Conservation (phyloP, 2,797 vertebrate species). For the Chloroceryle inda region DNA sequence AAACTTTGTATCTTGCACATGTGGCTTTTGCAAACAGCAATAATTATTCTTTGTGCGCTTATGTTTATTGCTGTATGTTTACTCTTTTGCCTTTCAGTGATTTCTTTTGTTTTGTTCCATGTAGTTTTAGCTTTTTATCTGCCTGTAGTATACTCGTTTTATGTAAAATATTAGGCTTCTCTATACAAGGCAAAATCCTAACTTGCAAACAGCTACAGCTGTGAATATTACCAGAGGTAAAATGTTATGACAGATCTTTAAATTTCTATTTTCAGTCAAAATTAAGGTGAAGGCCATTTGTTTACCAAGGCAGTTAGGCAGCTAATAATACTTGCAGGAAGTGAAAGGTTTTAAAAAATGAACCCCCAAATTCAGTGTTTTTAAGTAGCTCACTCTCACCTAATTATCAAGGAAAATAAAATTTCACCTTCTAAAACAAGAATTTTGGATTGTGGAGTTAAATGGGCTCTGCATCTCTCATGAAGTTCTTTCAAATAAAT, state of each 20-base stretch:
- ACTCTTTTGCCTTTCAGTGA: neutral
- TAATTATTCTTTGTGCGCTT: slow-evolving; percentile 34
- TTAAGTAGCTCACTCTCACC: neutral
- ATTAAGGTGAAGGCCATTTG: neutral
- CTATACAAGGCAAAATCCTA: slow-evolving; percentile 65
- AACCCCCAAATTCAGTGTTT: neutral
- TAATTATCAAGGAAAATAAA: neutral
- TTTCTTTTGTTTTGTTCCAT: neutral
- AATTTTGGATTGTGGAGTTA: neutral
- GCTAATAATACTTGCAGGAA: neutral
- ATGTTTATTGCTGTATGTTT: slow-evolving; percentile 9
- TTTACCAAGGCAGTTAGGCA: neutral
- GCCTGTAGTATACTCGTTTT: slow-evolving; percentile 46
- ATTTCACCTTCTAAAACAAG: neutral
- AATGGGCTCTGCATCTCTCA: neutral
- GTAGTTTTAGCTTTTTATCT: slow-evolving; percentile 70
- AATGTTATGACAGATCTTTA: slow-evolving; percentile 32
- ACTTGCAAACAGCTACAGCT: slow-evolving; percentile 74
- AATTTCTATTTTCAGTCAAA: slow-evolving; percentile 48
- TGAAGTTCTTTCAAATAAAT: neutral
- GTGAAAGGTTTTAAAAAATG: neutral
- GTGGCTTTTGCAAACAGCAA: slow-evolving; percentile 57
- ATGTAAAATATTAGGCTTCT: slow-evolving; percentile 66
- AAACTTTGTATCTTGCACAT: slow-evolving; percentile 25
- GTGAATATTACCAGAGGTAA: slow-evolving; percentile 49